Conservation (phyloP, 2,888 invertebrate genomes). For the Lobophora halterata region DNA sequence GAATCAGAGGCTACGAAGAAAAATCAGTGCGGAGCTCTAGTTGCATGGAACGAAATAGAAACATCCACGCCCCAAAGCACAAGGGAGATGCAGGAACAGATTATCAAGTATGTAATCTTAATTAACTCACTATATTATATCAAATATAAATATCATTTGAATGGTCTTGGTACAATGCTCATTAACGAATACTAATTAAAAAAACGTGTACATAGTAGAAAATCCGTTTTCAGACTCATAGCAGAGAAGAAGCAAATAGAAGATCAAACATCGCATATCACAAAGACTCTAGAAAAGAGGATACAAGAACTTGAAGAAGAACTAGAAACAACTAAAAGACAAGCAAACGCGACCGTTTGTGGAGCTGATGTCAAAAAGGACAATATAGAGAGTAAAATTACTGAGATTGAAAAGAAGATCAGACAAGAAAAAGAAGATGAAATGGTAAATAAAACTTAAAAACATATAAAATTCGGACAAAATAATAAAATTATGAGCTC, state of each 20-base stretch:
- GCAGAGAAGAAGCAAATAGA: slow-evolving; percentile 58
- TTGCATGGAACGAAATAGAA: slow-evolving; percentile 37
- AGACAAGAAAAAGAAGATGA: slow-evolving; percentile 46
- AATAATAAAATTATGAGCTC: too few species aligned
- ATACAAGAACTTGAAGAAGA: slow-evolving; percentile 57
- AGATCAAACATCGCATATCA: slow-evolving; percentile 41
- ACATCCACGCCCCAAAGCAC: slow-evolving; percentile 24
- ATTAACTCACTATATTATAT: background rate
- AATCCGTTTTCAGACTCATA: slow-evolving; percentile 49
- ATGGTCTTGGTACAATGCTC: too few species aligned
- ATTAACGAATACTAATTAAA: too few species aligned
- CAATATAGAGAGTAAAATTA: slow-evolving; percentile 53
- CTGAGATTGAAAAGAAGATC: slow-evolving; percentile 51
- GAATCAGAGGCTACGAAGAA: slow-evolving; percentile 37
- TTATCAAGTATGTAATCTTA: slow-evolving; percentile 45
- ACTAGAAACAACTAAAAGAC: slow-evolving; percentile 52
- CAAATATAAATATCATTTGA: too few species aligned
- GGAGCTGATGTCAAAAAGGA: slow-evolving; percentile 55
- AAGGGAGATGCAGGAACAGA: slow-evolving; percentile 45
- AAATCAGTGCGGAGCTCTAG: slow-evolving; percentile 37
- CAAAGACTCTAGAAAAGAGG: slow-evolving; percentile 42
- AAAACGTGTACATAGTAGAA: too few species aligned
- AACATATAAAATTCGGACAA: background rate
- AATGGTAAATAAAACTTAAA: slow-evolving; percentile 36
- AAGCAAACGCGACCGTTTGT: slow-evolving; percentile 45